Conservation (phyloP, 2,113 vertebrate genomes). For the Nettapus auritus region DNA sequence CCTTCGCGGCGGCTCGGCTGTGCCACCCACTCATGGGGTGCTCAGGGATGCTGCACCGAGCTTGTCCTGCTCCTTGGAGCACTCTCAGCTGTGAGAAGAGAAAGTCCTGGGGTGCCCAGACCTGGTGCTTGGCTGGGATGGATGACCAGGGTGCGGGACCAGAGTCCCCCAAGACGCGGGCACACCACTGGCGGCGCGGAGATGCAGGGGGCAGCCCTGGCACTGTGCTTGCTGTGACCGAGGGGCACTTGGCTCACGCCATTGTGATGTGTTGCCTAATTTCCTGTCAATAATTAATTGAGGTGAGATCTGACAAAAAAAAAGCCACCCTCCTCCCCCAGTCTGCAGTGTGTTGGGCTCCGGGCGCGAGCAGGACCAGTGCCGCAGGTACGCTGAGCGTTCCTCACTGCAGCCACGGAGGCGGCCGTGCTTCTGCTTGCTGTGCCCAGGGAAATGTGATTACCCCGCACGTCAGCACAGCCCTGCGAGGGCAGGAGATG, state of each 20-base stretch:
- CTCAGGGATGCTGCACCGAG: background rate
- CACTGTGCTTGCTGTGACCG: background rate
- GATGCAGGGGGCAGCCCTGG: background rate
- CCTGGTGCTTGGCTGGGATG: rapidly evolving
- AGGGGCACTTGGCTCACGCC: slow-evolving; percentile 27
- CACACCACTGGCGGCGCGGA: background rate
- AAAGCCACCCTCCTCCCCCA: background rate
- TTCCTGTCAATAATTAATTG: slow-evolving; percentile 22
- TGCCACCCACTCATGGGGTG: rapidly evolving
- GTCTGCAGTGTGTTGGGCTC: background rate
- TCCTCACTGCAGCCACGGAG: rapidly evolving
- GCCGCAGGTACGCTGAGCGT: rapidly evolving
- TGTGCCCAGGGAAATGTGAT: background rate
- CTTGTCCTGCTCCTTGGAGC: rapidly evolving
- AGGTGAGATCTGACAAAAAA: background rate
- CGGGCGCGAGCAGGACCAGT: background rate
- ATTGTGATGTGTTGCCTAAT: background rate
- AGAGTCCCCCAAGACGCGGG: rapidly evolving
- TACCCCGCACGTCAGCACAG: background rate
- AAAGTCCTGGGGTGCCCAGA: background rate
- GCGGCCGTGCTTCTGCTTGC: background rate
- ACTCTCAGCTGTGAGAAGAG: background rate
- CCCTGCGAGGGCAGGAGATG: background rate
- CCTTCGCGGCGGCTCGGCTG: background rate
- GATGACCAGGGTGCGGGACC: rapidly evolving